These are phyloP conservation scores for Elgaria multicarinata DNA, from an alignment of 2,113 vertebrate species.

Conservation along the genomic window DNA sequence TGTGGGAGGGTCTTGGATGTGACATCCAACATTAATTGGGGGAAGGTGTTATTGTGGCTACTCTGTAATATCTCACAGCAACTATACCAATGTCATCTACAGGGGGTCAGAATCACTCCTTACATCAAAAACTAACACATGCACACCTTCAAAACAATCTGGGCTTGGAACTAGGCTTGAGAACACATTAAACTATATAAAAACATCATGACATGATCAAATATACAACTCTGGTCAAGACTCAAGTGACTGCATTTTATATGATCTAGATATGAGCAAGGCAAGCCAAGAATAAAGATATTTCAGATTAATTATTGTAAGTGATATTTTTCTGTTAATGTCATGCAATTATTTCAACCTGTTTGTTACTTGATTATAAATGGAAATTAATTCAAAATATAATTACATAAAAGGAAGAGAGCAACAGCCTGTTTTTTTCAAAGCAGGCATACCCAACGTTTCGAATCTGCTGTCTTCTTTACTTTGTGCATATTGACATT, in stretches of 20 bases:
- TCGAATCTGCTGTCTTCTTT: not conserved
- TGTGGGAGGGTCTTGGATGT: no score
- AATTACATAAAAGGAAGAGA: not conserved
- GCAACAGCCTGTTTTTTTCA: not conserved
- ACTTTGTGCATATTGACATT: not conserved
- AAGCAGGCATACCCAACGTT: not conserved
- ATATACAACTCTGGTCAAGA: not conserved
- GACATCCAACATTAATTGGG: not conserved
- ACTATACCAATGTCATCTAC: no score
- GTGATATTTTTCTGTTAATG: not conserved
- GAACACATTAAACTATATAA: not conserved
- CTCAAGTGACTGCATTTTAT: not conserved
- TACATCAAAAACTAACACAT: not conserved
- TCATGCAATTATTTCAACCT: not conserved
- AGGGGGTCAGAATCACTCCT: not conserved
- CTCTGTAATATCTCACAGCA: not conserved
- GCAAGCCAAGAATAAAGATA: not conserved
- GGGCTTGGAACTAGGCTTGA: not conserved
- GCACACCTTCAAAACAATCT: not conserved
- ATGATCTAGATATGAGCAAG: not conserved
- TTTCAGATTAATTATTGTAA: not conserved
- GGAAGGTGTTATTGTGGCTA: no score
- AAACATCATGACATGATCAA: not conserved
- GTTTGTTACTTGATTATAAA: not conserved
- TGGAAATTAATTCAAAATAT: no score